phyloP scores from a whole-genome alignment of 2,888 invertebrate species.

The Pocota personata region DNA sequence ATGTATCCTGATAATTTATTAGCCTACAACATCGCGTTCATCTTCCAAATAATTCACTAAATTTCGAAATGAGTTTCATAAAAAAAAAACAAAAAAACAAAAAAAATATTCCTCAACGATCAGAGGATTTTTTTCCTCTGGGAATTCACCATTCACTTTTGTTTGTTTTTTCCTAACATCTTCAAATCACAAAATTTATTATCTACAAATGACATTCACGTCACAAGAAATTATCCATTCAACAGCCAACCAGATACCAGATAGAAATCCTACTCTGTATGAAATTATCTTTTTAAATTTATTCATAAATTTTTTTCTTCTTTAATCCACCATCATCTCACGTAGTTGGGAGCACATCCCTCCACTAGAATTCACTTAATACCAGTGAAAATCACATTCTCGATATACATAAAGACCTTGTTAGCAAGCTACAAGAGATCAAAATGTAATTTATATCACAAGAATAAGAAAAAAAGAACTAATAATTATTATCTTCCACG shows the following conservation, averaged over 20 bases:
- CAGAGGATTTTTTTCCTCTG: background rate
- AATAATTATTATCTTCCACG: background rate
- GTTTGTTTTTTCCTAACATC: background rate
- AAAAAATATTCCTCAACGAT: background rate
- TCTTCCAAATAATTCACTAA: slow-evolving; percentile 39
- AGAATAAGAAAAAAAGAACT: background rate
- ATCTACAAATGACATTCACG: slow-evolving; percentile 40
- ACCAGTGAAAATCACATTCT: background rate
- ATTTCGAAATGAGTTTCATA: slow-evolving; percentile 28
- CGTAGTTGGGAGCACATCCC: background rate
- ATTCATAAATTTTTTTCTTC: slow-evolving; percentile 1
- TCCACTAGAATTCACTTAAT: slow-evolving; percentile 8
- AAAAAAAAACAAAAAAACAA: background rate
- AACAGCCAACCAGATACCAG: slow-evolving; percentile 7
- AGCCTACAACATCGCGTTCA: slow-evolving; percentile 3
- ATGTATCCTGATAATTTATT: slow-evolving; percentile 46
- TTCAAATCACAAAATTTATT: slow-evolving; percentile 14
- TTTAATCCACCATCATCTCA: slow-evolving; percentile 11
- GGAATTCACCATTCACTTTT: background rate
- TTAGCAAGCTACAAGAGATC: slow-evolving; percentile 31
- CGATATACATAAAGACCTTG: slow-evolving; percentile 5
- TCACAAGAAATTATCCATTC: slow-evolving; percentile 40
- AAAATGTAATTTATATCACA: slow-evolving; percentile 46
- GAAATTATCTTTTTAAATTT: background rate
- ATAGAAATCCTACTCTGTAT: background rate